Evolutionary conservation across 2,113 vertebrate species (phyloP).

Genomic region (Saccopteryx leptura): DNA sequence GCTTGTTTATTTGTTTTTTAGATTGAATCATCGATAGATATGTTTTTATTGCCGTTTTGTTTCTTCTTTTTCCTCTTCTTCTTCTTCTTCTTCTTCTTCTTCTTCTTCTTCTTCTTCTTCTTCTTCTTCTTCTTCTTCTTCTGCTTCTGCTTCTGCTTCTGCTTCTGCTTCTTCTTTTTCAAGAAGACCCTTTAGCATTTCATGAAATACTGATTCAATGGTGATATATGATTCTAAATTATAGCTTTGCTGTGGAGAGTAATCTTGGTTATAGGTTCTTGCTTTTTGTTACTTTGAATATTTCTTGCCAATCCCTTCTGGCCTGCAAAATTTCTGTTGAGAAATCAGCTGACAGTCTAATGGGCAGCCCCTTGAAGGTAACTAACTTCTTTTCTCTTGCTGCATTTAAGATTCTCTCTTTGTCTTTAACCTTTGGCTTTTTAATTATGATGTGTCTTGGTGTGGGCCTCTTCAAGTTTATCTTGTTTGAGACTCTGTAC

Average conservation of each 20-base stretch:
- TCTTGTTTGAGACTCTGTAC: neutral
- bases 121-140: neutral
- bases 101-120: neutral
- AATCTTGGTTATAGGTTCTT: no score
- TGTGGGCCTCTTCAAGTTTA: neutral
- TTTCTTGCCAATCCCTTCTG: no score
- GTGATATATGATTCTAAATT: neutral
- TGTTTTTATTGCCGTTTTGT: neutral
- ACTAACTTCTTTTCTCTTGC: neutral
- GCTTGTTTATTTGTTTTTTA: neutral
- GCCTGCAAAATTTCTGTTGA: neutral
- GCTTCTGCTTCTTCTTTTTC: neutral
- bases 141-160: neutral
- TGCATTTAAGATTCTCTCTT: neutral
- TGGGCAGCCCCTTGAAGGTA: neutral
- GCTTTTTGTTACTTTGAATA: no score
- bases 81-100: neutral
- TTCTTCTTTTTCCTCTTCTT: neutral
- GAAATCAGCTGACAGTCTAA: neutral
- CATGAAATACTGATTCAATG: neutral
- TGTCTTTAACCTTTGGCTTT: neutral
- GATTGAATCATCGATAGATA: neutral
- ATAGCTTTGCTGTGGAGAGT: no score
- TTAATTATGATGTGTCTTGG: neutral
- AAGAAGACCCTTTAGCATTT: neutral